These are phyloP conservation scores for Ceryle rudis DNA, from an alignment of 2,797 vertebrate genomes.

Conservation along the genomic window DNA sequence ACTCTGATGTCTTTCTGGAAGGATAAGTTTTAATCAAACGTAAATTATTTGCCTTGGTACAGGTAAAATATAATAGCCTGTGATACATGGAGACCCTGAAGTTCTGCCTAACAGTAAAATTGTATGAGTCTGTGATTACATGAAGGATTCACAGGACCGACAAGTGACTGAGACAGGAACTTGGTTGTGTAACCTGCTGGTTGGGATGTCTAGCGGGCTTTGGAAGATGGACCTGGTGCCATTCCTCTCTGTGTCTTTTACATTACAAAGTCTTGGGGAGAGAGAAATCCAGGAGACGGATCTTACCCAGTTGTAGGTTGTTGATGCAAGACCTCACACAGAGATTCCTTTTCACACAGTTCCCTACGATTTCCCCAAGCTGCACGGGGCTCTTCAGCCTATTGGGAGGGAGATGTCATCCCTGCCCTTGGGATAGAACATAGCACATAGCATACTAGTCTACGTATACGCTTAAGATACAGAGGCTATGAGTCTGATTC, in stretches of 20 bases:
- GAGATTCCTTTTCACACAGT: background rate
- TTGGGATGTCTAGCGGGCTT: background rate
- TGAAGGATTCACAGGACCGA: background rate
- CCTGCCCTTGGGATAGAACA: no score
- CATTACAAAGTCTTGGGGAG: background rate
- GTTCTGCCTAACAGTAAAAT: background rate
- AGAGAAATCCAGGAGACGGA: background rate
- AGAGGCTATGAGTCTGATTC: background rate
- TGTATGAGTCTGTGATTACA: background rate
- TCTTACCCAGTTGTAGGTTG: background rate
- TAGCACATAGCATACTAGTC: background rate
- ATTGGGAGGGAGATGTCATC: background rate
- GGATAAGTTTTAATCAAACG: background rate
- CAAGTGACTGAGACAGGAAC: background rate
- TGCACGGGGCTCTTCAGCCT: background rate
- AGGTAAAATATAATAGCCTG: background rate
- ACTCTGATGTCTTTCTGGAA: background rate
- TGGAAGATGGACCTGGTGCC: background rate
- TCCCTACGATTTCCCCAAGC: background rate
- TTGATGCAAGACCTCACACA: background rate
- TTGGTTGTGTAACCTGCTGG: background rate
- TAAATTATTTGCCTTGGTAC: background rate
- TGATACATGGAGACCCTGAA: background rate
- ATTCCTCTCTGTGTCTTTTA: background rate
- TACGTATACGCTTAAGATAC: background rate